Percentiles rank a stretch among this genome's conserved stretches.
Evolutionary conservation across 2,797 vertebrate species (phyloP).

Genomic region (Semotilus atromaculatus): DNA sequence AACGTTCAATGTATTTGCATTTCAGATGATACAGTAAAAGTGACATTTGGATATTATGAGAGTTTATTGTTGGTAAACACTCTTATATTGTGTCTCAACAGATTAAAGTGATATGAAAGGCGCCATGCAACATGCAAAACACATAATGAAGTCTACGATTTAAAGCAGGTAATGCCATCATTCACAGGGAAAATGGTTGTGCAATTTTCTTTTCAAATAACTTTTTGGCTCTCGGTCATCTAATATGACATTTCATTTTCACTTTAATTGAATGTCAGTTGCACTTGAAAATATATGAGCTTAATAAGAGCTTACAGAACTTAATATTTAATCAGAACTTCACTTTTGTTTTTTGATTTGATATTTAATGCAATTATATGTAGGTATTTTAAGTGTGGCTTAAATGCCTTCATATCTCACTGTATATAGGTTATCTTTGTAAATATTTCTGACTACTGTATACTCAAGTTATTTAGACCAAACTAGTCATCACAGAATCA

Average conservation of each 20-base stretch:
- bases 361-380: neutral
- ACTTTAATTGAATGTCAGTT: too few species aligned
- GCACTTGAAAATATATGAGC: neutral
- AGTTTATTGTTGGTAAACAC: neutral
- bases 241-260: neutral
- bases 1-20: neutral
- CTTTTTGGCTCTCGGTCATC: neutral
- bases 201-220: neutral
- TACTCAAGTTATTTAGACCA: neutral
- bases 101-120: neutral
- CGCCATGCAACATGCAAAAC: neutral
- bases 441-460: neutral
- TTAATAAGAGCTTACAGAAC: too few species aligned
- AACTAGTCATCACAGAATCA: slow-evolving; percentile 9
- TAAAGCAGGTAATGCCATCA: slow-evolving; percentile 1
- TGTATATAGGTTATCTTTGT: neutral
- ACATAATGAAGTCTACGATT: neutral
- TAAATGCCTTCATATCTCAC: neutral
- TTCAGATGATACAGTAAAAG: neutral
- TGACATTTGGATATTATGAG: neutral
- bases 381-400: neutral
- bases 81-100: neutral
- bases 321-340: neutral
- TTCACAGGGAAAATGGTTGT: neutral
- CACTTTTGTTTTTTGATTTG: neutral